These are phyloP conservation scores for Gallinago solitaria DNA, from an alignment of 2,797 vertebrate genomes.

Conservation along the genomic window DNA sequence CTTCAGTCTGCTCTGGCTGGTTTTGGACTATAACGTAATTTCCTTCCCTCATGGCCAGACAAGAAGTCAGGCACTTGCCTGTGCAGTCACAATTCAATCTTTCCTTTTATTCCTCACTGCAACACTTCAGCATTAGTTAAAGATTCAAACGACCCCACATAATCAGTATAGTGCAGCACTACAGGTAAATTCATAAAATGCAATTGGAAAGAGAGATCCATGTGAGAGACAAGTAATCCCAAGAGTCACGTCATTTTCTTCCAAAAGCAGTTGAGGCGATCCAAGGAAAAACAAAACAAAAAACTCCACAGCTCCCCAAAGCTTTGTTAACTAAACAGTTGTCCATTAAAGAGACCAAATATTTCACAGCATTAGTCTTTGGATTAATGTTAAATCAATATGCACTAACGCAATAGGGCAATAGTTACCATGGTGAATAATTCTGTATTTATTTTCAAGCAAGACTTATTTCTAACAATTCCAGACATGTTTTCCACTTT, in stretches of 20 bases:
- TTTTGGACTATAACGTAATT: not conserved
- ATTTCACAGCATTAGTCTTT: constrained; percentile 52
- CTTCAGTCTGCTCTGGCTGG: not conserved
- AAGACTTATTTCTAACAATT: constrained; percentile 50
- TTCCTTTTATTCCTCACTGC: not conserved
- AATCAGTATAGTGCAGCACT: not conserved
- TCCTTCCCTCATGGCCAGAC: not conserved
- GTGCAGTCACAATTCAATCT: not conserved
- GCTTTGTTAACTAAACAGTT: constrained; percentile 44
- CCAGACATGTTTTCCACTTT: constrained; percentile 51
- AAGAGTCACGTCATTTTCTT: not conserved
- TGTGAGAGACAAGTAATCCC: not conserved
- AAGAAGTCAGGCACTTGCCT: not conserved
- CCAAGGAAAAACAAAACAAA: not conserved
- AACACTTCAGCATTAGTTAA: not conserved
- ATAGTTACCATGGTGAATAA: constrained; percentile 56
- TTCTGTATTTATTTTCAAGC: constrained; percentile 67
- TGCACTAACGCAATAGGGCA: constrained; percentile 10
- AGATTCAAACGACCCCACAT: not conserved
- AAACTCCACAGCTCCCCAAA: not conserved
- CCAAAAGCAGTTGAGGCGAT: not conserved
- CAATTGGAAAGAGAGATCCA: not conserved
- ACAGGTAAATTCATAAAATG: not conserved
- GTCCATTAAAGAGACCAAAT: constrained; percentile 35
- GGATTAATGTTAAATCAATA: constrained; percentile 53